Evolutionary conservation across 2,888 invertebrate species (phyloP).

Genomic region (Yponomeuta cagnagella): DNA sequence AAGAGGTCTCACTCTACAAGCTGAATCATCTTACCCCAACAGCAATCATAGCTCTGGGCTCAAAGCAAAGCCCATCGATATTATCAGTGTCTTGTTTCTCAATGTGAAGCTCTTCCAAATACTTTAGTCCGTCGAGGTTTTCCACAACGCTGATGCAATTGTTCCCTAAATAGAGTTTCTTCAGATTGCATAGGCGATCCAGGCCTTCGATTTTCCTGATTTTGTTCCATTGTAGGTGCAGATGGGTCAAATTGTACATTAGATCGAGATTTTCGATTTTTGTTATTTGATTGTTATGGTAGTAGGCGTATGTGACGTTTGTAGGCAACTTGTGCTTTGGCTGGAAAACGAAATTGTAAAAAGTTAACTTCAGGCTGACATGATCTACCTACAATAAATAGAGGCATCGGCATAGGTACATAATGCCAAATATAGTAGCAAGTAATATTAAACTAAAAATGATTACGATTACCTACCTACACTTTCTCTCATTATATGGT

Average conservation of each 20-base stretch:
- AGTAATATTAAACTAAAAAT: too few species aligned
- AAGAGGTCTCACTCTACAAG: too few species aligned
- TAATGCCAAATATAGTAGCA: too few species aligned
- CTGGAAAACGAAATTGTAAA: conserved; percentile 59
- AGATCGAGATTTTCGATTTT: conserved; percentile 82
- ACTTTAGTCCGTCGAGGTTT: conserved; percentile 76
- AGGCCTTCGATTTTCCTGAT: conserved; percentile 82
- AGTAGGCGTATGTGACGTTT: conserved; percentile 79
- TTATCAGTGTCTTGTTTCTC: conserved; percentile 78
- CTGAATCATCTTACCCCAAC: conserved; percentile 67
- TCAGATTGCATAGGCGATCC: conserved; percentile 77
- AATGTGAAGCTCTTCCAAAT: conserved; percentile 80
- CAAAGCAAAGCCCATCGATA: conserved; percentile 79
- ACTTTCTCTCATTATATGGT: too few species aligned
- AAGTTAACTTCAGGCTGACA: not conserved
- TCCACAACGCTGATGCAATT: conserved; percentile 82
- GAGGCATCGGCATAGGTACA: too few species aligned
- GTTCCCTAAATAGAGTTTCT: conserved; percentile 84
- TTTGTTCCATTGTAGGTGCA: conserved; percentile 86
- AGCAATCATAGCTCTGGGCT: conserved; percentile 75
- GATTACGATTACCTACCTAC: too few species aligned
- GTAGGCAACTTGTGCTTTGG: conserved; percentile 49
- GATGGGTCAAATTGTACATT: conserved; percentile 79
- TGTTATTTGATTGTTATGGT: conserved; percentile 87
- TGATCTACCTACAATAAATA: too few species aligned